Percentiles rank a stretch among this genome's conserved stretches.
Evolutionary conservation across 2,888 invertebrate species (phyloP).

Genomic region (Lasioglossum vierecki): DNA sequence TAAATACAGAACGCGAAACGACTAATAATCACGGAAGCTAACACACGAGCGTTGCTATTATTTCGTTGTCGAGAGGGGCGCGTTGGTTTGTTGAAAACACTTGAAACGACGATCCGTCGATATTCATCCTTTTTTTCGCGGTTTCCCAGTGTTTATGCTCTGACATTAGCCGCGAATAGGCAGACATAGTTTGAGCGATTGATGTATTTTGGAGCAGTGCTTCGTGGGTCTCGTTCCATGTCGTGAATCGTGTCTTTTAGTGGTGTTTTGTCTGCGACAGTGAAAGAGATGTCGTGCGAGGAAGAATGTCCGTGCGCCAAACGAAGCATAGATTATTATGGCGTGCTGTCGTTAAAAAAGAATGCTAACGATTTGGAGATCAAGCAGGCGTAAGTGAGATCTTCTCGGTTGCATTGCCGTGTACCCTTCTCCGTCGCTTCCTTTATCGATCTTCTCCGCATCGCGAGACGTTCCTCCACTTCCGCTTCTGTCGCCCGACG

Average conservation of each 20-base stretch:
- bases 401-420: conserved; percentile 14
- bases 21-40: conserved; percentile 67
- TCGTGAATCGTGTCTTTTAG: neutral
- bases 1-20: conserved; percentile 54
- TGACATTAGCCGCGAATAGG: conserved; percentile 35
- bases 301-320: conserved; percentile 29
- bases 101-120: conserved; percentile 68
- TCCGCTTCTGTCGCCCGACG: conserved; percentile 13
- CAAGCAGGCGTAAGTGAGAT: conserved; percentile 87
- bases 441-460: neutral
- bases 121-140: conserved; percentile 40
- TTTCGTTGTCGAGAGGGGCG: conserved; percentile 65
- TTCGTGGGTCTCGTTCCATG: neutral
- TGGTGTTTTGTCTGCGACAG: neutral
- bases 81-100: conserved; percentile 74
- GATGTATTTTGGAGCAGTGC: neutral
- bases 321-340: conserved; percentile 91
- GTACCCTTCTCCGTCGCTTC: conserved; percentile 5
- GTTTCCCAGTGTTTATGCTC: neutral
- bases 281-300: conserved; percentile 7
- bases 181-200: neutral
- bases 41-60: conserved; percentile 62
- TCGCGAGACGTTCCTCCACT: conserved; percentile 9
- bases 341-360: conserved; percentile 89
- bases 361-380: conserved; percentile 88